A percentile compares a stretch with the other conserved stretches of the same genome.
These are phyloP conservation scores for Xyrauchen texanus DNA, from an alignment of 2,113 vertebrate species.

Conservation along the genomic window DNA sequence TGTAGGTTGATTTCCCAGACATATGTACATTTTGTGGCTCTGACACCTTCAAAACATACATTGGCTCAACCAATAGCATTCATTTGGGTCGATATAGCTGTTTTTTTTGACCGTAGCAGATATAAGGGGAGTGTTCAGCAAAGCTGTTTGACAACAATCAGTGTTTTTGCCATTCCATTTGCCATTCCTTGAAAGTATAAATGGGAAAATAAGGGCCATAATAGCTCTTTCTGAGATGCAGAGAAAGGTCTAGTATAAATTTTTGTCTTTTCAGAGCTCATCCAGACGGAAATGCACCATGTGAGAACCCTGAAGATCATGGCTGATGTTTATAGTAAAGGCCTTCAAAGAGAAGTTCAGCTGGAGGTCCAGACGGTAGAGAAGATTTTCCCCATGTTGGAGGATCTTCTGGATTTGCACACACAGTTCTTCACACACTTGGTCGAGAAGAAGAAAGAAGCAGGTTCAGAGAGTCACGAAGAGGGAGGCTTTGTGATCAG, in stretches of 20 bases:
- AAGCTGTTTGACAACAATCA: too few relatives aligned
- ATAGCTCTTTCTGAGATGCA: neutral
- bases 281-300: constrained; percentile 94
- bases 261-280: constrained; percentile 75
- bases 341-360: constrained; percentile 84
- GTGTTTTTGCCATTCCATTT: too few relatives aligned
- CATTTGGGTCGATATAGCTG: too few relatives aligned
- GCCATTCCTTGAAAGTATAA: too few relatives aligned
- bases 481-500: constrained; percentile 84
- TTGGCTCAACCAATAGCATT: too few relatives aligned
- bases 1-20: too few relatives aligned
- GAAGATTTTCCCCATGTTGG: constrained; percentile 87
- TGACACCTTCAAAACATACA: too few relatives aligned
- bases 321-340: constrained; percentile 87
- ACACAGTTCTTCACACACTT: constrained; percentile 84
- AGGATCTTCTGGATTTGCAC: constrained; percentile 85
- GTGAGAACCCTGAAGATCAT: constrained; percentile 91
- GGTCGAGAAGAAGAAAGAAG: constrained; percentile 84
- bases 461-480: constrained; percentile 62
- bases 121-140: too few relatives aligned
- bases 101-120: too few relatives aligned
- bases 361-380: constrained; percentile 82
- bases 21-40: too few relatives aligned
- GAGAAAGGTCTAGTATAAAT: too few relatives aligned
- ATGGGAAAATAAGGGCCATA: too few relatives aligned